Conservation (phyloP, 2,888 invertebrate species). For the Aporophyla nigra region DNA sequence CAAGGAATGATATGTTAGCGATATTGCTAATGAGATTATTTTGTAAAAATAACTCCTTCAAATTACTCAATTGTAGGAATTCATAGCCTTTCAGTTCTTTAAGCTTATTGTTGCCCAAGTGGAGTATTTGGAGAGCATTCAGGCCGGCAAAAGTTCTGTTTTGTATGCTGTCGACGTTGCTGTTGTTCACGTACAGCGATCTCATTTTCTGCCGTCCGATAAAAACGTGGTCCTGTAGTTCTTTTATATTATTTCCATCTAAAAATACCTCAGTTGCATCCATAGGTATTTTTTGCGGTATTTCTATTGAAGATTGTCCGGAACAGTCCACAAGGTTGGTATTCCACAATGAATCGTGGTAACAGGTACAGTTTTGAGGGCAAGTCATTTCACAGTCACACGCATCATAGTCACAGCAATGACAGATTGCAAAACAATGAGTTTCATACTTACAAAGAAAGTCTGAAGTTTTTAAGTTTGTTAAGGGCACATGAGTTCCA, state of each 20-base stretch:
- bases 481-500: conserved; percentile 94
- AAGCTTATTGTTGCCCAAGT: conserved; percentile 96
- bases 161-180: conserved; percentile 95
- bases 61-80: conserved; percentile 94
- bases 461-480: conserved; percentile 94
- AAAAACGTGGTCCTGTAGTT: conserved; percentile 96
- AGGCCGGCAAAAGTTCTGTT: conserved; percentile 97
- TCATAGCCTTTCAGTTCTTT: conserved; percentile 95
- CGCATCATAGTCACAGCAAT: conserved; percentile 98
- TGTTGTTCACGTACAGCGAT: conserved; percentile 96
- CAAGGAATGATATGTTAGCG: conserved; percentile 95
- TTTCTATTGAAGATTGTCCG: conserved; percentile 93
- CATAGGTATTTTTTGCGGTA: conserved; percentile 97
- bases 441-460: conserved; percentile 98
- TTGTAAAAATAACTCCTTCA: conserved; percentile 96
- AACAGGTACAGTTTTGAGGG: conserved; percentile 98
- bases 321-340: conserved; percentile 98
- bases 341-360: conserved; percentile 98
- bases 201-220: conserved; percentile 97
- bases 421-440: conserved; percentile 98
- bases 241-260: conserved; percentile 96
- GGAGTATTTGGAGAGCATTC: conserved; percentile 94
- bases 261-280: conserved; percentile 98
- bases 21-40: conserved; percentile 95
- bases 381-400: conserved; percentile 99